Conservation (phyloP, 2,888 invertebrate species). For the Chrysina gloriosa region DNA sequence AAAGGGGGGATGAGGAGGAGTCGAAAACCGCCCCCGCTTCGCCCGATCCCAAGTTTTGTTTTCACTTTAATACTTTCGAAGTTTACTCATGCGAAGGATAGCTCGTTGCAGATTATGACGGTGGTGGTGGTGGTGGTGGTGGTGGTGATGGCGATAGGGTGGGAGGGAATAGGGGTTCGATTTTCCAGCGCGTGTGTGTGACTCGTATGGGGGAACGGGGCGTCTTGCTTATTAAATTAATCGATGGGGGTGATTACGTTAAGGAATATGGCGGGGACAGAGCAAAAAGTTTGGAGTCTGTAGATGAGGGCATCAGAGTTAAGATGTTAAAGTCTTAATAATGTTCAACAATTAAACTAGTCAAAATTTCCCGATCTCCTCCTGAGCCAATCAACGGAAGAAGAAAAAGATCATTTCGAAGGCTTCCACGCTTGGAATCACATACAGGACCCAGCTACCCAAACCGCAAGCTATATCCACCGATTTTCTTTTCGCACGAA, state of each 20-base stretch:
- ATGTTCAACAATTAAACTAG: too few relatives aligned
- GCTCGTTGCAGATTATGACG: slow-evolving; percentile 62
- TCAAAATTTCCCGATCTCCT: neutral
- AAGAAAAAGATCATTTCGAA: too few relatives aligned
- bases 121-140: too few relatives aligned
- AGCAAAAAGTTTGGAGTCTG: slow-evolving; percentile 21
- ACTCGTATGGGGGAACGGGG: neutral
- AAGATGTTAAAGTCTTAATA: too few relatives aligned
- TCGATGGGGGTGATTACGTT: slow-evolving; percentile 26
- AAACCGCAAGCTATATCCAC: too few relatives aligned
- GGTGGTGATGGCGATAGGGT: too few relatives aligned
- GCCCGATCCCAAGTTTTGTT: slow-evolving; percentile 57
- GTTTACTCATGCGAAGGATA: slow-evolving; percentile 64
- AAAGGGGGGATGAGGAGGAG: slow-evolving; percentile 30
- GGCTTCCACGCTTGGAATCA: too few relatives aligned
- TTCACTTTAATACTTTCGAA: slow-evolving; percentile 61
- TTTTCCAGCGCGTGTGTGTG: slow-evolving; percentile 48
- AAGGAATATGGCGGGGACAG: too few relatives aligned
- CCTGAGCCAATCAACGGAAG: neutral
- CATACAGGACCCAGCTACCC: too few relatives aligned
- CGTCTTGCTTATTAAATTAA: slow-evolving; percentile 19
- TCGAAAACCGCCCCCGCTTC: slow-evolving; percentile 1
- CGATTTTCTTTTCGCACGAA: too few relatives aligned
- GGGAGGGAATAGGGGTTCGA: slow-evolving; percentile 46
- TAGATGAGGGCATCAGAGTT: too few relatives aligned